Base-by-base conservation (phyloP, 2,888 invertebrate species). In the Zonitis immaculata region DNA sequence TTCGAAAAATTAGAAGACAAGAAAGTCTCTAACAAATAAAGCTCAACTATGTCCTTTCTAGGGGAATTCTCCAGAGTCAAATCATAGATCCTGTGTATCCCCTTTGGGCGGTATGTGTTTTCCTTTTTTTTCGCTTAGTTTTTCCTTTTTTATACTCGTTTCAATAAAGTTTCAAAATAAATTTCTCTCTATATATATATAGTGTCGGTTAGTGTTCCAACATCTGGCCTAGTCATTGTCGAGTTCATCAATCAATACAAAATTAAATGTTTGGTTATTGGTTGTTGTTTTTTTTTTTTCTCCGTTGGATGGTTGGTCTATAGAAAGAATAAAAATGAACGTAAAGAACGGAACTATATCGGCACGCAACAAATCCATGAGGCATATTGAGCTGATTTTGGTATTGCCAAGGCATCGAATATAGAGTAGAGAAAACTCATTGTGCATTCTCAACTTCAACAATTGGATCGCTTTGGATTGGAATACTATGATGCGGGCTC, bases 401-500 rank as follows among this genome's bases (percentile, higher is more conserved):
- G 39, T 39, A 39, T 39, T 18, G 18, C 39, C 5, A 39, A 39
- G 9, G 39, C 18, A 44, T 50, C 52, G 56, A 55, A 63, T 60
- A 57, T 58, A 63, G 5, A 22, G 5, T 3, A 64, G 62, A 61
- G 35, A 39, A 6, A 64, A 59, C 64, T 64, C 63, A 65, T 67
- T 67, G 63, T 67, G 61, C 63, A 67, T 68, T 66, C 65, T 57
- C 59, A 57, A 60, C 52, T 62, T 54, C 58, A 57, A 59, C 57
- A 58, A 64, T 57, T 60, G 62, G 66, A 66, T 65, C 59, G 62
- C 65, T 62, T 63, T 64, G 65, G 63, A 67, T 67, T 62, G 66
- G 66, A 66, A 66, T 66, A 69, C 62, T 66, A 67, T 68, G 67
- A 68, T 67, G 65, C 66, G 62, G 66, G 65, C 63, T 66, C 59